These are phyloP conservation scores for Argya squamiceps DNA, from an alignment of 2,797 vertebrate genomes.

Conservation along the genomic window DNA sequence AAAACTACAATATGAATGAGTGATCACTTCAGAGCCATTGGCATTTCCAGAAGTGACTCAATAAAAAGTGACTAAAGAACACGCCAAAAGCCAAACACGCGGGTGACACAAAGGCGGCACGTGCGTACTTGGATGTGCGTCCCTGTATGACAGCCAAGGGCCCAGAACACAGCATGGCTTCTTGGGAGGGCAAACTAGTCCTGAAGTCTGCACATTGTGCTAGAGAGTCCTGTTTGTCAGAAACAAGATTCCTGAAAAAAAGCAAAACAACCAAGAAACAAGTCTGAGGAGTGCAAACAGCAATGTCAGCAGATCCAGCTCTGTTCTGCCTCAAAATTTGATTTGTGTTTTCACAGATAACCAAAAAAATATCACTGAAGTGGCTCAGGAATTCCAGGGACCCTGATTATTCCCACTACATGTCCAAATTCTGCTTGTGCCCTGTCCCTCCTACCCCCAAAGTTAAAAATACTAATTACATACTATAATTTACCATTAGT, in stretches of 20 bases:
- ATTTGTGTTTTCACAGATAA: background rate
- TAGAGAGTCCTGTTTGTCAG: constrained; percentile 92
- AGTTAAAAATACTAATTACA: background rate
- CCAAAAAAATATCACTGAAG: background rate
- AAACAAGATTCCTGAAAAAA: constrained; percentile 89
- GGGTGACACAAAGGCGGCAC: background rate
- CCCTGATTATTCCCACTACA: background rate
- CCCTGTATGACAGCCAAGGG: constrained; percentile 94
- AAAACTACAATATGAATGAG: accelerated
- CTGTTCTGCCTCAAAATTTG: background rate
- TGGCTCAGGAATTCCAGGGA: background rate
- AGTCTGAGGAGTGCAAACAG: background rate
- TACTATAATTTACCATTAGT: background rate
- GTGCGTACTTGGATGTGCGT: constrained; percentile 87
- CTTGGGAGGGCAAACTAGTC: constrained; percentile 88
- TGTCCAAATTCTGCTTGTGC: background rate
- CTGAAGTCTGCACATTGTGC: constrained; percentile 95
- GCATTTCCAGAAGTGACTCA: background rate
- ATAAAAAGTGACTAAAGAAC: background rate
- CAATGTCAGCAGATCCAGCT: background rate
- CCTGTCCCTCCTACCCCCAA: background rate
- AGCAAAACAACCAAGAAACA: background rate
- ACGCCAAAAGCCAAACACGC: accelerated
- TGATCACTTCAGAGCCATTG: background rate
- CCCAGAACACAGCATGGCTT: constrained; percentile 88